These are phyloP conservation scores for Epistrophella euchroma DNA, from an alignment of 2,888 invertebrate species.

Conservation along the genomic window DNA sequence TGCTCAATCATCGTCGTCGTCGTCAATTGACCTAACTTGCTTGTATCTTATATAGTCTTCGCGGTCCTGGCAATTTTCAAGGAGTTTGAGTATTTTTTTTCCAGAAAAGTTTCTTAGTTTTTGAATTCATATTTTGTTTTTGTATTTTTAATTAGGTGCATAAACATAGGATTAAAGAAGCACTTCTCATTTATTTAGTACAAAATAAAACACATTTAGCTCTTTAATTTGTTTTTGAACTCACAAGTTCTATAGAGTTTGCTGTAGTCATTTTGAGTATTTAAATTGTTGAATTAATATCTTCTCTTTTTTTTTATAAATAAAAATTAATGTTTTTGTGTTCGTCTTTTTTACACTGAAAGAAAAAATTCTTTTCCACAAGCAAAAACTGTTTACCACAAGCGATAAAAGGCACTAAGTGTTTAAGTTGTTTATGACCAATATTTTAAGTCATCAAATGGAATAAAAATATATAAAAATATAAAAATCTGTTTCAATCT, in stretches of 20 bases:
- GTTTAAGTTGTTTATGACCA: no score
- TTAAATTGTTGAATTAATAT: not conserved
- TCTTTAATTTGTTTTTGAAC: not conserved
- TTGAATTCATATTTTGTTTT: conserved; percentile 12
- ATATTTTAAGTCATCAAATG: no score
- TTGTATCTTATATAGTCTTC: not conserved
- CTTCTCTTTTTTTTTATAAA: no score
- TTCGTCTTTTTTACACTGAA: no score
- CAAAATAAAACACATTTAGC: not conserved
- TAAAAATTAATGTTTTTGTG: no score
- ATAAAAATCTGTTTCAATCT: no score
- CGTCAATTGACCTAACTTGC: conserved; percentile 14
- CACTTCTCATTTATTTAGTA: not conserved
- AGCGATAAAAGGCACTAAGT: no score
- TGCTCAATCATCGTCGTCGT: conserved; percentile 30
- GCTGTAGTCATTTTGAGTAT: not conserved
- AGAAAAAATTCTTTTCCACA: no score
- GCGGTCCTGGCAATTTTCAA: not conserved
- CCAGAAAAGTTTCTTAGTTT: conserved; percentile 29
- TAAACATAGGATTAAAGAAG: conserved; percentile 51
- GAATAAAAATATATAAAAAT: no score
- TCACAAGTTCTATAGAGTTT: no score
- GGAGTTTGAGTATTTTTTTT: not conserved
- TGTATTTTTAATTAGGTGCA: conserved; percentile 54
- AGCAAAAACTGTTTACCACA: no score